phyloP scores from a whole-genome alignment of 2,888 invertebrate species.

The Brachylomia viminalis region DNA sequence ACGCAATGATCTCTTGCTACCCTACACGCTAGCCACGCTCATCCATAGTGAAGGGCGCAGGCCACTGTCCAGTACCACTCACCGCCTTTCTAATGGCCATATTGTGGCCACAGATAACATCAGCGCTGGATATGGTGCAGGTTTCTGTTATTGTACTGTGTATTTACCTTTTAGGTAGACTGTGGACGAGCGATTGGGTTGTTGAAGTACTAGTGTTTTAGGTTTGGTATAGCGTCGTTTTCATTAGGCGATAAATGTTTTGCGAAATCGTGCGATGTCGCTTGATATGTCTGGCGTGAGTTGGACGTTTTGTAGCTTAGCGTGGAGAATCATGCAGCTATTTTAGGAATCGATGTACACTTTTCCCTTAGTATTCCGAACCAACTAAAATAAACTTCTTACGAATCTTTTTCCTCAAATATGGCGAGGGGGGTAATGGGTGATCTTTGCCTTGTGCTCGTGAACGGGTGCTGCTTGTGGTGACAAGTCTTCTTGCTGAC shows the following conservation, averaged over 20 bases:
- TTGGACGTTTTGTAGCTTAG: not conserved
- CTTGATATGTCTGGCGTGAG: not conserved
- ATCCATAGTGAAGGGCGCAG: constrained; percentile 69
- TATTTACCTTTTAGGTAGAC: constrained; percentile 39
- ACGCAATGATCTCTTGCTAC: not conserved
- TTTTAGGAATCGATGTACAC: not conserved
- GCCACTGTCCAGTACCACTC: constrained; percentile 52
- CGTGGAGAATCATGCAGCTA: not conserved
- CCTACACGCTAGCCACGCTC: constrained; percentile 9
- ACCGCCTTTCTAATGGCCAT: constrained; percentile 72
- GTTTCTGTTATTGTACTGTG: constrained; percentile 11
- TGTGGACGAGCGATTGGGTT: constrained; percentile 1
- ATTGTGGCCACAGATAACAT: constrained; percentile 50
- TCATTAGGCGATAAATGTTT: not conserved
- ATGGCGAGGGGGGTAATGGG: too few relatives aligned
- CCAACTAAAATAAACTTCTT: not conserved
- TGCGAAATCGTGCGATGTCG: not conserved
- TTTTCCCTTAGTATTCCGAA: too few relatives aligned
- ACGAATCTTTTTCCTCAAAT: too few relatives aligned
- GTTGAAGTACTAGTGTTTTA: not conserved
- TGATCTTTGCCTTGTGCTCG: too few relatives aligned
- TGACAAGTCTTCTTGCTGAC: too few relatives aligned
- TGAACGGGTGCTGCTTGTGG: too few relatives aligned
- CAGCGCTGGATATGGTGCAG: constrained; percentile 43
- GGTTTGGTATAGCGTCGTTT: constrained; percentile 8